Evolutionary conservation across 2,113 vertebrate genomes (phyloP), one percentile per base, ranked within the genome.

Genomic region (Petromus typicus): DNA sequence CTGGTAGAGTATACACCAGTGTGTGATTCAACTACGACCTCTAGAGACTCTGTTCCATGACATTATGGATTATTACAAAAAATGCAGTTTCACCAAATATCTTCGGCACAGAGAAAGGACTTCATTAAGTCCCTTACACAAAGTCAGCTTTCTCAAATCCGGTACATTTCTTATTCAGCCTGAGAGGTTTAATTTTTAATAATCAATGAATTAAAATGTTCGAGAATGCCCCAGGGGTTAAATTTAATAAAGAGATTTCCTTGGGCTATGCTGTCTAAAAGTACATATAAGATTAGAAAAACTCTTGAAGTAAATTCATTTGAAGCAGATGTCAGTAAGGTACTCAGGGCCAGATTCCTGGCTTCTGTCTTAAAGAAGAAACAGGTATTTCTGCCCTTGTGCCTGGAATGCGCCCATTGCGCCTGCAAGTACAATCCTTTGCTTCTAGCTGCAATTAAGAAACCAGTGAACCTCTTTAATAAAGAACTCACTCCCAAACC

Each of bases 101-200:
- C 17, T 37, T 71, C 30, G 12, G 40, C 13, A 11, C 22, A 73
- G 75, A 86, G 20, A 56, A 2, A 90, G 7, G 16, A 7, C 71
- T 78, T 91, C 64, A 11, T 54, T 82, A 96, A 80, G 8, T 86
- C 76, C 78, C 48, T 80, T 48, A 87, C 1, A 64, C 22, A 43
- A 86, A 90, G 83, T 37, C 69, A 81, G 79, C 69, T 89, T 89
- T 84, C 91, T 86, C 54, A 94, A 76, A 87, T 83, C 85, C 82
- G 76, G 3, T 5, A 10, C 17, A 32, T 57, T 97, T 93, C 56
- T 91, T 94, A 81, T 78, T 95, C 71, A 94, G 84, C 54, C 86
- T 63, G 75, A 89, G 91, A 95, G 45, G 76, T 94, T 97, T 96
- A 94, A 91, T 67, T 96, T 97, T 97, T 97, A 95, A 94, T 96